Evolutionary conservation across 2,797 vertebrate genomes (phyloP).

Genomic region (Huso huso): DNA sequence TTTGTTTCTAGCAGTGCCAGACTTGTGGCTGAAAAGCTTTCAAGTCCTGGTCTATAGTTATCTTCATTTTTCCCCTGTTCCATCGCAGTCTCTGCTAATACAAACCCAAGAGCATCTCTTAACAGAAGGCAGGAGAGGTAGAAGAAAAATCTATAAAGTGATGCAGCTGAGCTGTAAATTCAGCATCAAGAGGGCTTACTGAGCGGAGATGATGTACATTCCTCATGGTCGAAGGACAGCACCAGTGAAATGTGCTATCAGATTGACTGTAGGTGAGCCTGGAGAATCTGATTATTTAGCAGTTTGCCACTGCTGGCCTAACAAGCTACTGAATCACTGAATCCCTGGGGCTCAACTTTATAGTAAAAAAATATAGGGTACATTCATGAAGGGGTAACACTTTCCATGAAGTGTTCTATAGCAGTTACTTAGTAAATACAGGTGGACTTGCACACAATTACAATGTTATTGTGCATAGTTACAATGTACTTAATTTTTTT

Average conservation of each 20-base stretch:
- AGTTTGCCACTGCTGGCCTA: too few species aligned
- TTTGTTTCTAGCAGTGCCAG: too few species aligned
- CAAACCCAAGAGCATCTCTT: background rate
- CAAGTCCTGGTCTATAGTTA: background rate
- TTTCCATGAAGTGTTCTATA: too few species aligned
- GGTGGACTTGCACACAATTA: too few species aligned
- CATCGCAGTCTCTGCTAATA: background rate
- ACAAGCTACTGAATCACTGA: too few species aligned
- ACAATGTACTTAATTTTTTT: too few species aligned
- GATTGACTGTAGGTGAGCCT: background rate
- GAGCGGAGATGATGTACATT: background rate
- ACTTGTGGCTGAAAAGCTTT: background rate
- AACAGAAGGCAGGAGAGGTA: background rate
- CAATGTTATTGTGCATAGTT: too few species aligned
- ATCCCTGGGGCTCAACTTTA: too few species aligned
- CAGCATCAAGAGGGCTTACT: background rate
- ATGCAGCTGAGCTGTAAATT: background rate
- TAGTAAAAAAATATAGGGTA: too few species aligned
- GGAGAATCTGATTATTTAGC: too few species aligned
- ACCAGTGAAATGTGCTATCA: background rate
- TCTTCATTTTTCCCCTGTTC: background rate
- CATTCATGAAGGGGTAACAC: too few species aligned
- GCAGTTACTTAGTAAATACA: too few species aligned
- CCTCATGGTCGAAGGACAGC: background rate
- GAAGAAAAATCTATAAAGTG: background rate